Base-by-base conservation (phyloP, 2,797 vertebrate genomes). In the Sebastes hopkinsi region DNA sequence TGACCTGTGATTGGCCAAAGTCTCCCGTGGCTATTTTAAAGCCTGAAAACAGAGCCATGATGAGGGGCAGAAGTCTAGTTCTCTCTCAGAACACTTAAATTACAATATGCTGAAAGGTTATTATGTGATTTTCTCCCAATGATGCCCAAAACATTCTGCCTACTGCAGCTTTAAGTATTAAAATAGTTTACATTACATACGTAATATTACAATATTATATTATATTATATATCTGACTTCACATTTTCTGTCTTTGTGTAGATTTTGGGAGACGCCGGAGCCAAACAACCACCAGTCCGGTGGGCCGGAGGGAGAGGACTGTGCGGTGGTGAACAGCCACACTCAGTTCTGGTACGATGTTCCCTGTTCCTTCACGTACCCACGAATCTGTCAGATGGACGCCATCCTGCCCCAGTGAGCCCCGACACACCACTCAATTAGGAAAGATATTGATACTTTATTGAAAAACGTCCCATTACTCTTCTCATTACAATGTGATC, bases 231-330 rank as follows among this genome's bases (percentile, higher is more conserved):
- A 75, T 59, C 16, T 50, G 30, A 61, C 23, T 22, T 66, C 9
- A 32, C 18, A 50, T 29, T 20, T 23, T 60, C 30, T 12, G 8
- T 59, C 5, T 61, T 25, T 71, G 14, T 52, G 9, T 69, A 88
- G 84, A 52, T 87, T 61, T 68, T 89, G 82, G 86, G 7, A 8
- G 7, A 62, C 2, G 12, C 1, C 18, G 1, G 55, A 88, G 69
- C 79, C 64, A n/a, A 79, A 86, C 64, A 72, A 88, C 79, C 9
- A 79, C 25, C 0, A 0, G 29, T 23, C 76, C 0, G 52, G 22
- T 6, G 88, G 82, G 27, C 4, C 25, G 2, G 30, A 73, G 1
- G 89, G 81, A 78, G 85, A 88, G 58, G 76, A 87, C 81, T 87
- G 81, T 12, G 85, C 2, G 0, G 80, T 88, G 71, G 73, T 90